phyloP scores from a whole-genome alignment of 2,113 vertebrate genomes.

The Macquaria australasica region DNA sequence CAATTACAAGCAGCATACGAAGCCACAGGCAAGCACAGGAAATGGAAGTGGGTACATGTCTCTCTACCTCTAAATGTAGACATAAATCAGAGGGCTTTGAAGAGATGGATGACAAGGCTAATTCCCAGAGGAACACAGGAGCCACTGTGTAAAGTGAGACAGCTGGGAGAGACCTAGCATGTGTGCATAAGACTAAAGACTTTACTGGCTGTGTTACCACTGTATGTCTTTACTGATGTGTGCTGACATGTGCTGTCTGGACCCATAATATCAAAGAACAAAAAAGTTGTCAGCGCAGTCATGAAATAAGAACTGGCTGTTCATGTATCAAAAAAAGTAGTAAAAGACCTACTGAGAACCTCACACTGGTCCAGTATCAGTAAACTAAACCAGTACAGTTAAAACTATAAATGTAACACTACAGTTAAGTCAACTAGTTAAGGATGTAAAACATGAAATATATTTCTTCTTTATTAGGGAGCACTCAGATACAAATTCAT shows the following conservation, averaged over 20 bases:
- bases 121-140: conserved; percentile 74
- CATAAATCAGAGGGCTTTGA: conserved; percentile 78
- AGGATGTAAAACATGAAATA: background rate
- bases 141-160: conserved; percentile 77
- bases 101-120: conserved; percentile 70
- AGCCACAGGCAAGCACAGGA: conserved; percentile 14
- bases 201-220: conserved; percentile 58
- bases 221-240: conserved; percentile 66
- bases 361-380: background rate
- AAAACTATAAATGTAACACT: background rate
- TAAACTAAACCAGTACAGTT: background rate
- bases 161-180: conserved; percentile 67
- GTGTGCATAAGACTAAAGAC: conserved; percentile 56
- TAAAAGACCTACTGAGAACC: background rate
- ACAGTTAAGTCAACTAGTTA: background rate
- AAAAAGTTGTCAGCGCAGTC: conserved; percentile 52
- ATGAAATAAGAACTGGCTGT: conserved; percentile 30
- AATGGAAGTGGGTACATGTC: conserved; percentile 53
- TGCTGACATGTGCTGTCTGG: conserved; percentile 76
- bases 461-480: background rate
- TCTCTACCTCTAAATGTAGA: conserved; percentile 50
- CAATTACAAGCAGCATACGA: conserved; percentile 30
- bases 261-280: conserved; percentile 47
- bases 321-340: background rate
- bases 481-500: background rate